phyloP scores from a whole-genome alignment of 2,797 vertebrate species.

The Cetoscarus ocellatus region DNA sequence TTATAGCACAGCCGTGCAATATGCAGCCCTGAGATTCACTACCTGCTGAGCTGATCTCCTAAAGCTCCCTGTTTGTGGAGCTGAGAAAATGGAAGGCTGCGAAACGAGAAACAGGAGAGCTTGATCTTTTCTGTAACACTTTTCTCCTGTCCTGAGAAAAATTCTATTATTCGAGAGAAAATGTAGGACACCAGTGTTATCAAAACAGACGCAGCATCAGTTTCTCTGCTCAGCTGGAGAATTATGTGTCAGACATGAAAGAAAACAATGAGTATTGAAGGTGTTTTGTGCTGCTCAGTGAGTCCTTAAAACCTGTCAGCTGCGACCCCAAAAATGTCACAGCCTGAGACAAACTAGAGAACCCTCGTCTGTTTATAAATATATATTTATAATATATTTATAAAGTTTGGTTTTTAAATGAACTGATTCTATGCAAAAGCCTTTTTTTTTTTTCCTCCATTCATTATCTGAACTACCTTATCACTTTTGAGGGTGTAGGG shows the following conservation, averaged over 20 bases:
- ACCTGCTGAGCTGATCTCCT: constrained; percentile 61
- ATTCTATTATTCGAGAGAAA: constrained; percentile 47
- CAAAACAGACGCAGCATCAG: constrained; percentile 30
- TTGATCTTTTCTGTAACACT: constrained; percentile 29
- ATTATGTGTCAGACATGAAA: constrained; percentile 29
- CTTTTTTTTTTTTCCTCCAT: too few relatives aligned
- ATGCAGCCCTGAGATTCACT: constrained; percentile 63
- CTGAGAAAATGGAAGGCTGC: constrained; percentile 52
- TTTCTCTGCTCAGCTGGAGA: constrained; percentile 36
- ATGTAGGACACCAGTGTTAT: constrained; percentile 48
- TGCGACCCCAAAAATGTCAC: too few relatives aligned
- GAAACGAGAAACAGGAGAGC: constrained; percentile 13
- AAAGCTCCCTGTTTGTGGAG: constrained; percentile 60
- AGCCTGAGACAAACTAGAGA: too few relatives aligned
- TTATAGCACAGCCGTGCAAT: constrained; percentile 67
- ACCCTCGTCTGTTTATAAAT: too few relatives aligned
- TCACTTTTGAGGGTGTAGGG: too few relatives aligned
- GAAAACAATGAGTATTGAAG: constrained; percentile 18
- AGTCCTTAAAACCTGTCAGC: too few relatives aligned
- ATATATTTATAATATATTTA: too few relatives aligned
- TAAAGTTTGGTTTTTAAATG: too few relatives aligned
- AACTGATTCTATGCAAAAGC: too few relatives aligned
- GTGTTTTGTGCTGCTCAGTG: constrained; percentile 5
- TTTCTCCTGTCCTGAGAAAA: constrained; percentile 32
- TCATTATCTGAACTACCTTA: too few relatives aligned